Evolutionary conservation across 2,888 invertebrate species (phyloP), one percentile per base, ranked within the genome.

Genomic region (Bimastos eiseni): DNA sequence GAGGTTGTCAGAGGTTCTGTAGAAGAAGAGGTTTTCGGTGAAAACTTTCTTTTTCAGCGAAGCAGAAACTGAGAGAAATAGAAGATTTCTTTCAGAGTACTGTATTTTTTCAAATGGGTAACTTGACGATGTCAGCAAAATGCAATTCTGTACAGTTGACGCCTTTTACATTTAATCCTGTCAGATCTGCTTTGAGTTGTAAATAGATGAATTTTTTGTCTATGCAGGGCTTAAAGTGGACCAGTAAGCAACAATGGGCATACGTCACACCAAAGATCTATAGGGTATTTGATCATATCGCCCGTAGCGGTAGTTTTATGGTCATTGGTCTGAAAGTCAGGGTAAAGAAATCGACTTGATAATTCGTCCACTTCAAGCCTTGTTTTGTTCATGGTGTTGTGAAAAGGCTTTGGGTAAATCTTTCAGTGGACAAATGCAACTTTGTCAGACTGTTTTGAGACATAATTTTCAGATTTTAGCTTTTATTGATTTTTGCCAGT

Each of bases 221-320:
- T n/a, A 70, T 70, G n/a, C 70, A 70, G 70, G 70, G 70, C 70
- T 70, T 70, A 70, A 70, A 70, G 70, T 70, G 70, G 70, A 70
- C 30, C 11, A n/a, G 70, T 70, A n/a, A 11, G n/a, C 70, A 70
- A 13, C 30, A 17, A n/a, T 70, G 17, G 8, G 24, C 4, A 13
- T 19, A 44, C 30, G 70, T 70, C 70, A 70, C 13, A n/a, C 70
- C 70, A 70, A 70, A 30, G 70, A 70, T 70, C 70, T 70, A 30
- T 70, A 8, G 17, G 70, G 70, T 70, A 30, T 49, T 49, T 49
- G 49, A 49, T 24, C 49, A 24, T 49, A 24, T 24, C 49, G 49
- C 49, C 49, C 0, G 4, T 8, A n/a, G 70, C 30, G n/a, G 70
- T 70, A 6, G n/a, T 70, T n/a, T 70, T n/a, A n/a, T 70, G 70